Evolutionary conservation across 2,797 vertebrate species (phyloP).

Genomic region (Coregonus sp.): DNA sequence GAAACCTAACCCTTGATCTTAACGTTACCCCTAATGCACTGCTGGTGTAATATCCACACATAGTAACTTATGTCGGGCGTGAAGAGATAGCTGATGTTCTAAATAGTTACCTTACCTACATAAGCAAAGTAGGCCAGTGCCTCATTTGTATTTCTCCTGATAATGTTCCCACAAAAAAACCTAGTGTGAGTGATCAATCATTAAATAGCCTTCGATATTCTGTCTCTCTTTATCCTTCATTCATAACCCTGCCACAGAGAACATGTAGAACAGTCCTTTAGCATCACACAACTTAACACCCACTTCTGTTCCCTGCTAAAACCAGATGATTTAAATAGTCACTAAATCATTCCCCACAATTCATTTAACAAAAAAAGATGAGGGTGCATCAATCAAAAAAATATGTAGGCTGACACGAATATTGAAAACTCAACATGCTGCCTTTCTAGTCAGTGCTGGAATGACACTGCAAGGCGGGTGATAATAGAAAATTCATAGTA

Average conservation of each 20-base stretch:
- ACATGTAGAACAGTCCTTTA: constrained; percentile 33
- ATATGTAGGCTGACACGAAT: constrained; percentile 33
- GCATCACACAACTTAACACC: constrained; percentile 23
- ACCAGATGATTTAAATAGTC: constrained; percentile 23
- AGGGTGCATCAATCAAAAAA: constrained; percentile 51
- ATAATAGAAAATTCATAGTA: constrained; percentile 37
- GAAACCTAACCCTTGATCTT: background rate
- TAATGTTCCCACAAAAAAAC: constrained; percentile 11
- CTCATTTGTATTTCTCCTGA: constrained; percentile 43
- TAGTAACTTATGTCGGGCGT: background rate
- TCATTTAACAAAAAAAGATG: constrained; percentile 28
- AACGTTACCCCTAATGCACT: background rate
- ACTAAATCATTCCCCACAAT: constrained; percentile 35
- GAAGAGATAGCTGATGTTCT: background rate
- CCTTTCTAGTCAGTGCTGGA: constrained; percentile 21
- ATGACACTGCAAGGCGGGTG: constrained; percentile 22
- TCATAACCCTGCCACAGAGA: constrained; percentile 60
- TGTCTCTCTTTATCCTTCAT: constrained; percentile 52
- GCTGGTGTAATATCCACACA: background rate
- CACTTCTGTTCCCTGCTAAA: constrained; percentile 22
- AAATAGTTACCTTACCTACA: constrained; percentile 6
- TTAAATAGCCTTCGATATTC: constrained; percentile 69
- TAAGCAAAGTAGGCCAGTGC: constrained; percentile 27
- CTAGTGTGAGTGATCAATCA: constrained; percentile 63
- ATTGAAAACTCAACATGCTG: constrained; percentile 25